Evolutionary conservation across 2,888 invertebrate species (phyloP).

Genomic region (Acleris emargana): DNA sequence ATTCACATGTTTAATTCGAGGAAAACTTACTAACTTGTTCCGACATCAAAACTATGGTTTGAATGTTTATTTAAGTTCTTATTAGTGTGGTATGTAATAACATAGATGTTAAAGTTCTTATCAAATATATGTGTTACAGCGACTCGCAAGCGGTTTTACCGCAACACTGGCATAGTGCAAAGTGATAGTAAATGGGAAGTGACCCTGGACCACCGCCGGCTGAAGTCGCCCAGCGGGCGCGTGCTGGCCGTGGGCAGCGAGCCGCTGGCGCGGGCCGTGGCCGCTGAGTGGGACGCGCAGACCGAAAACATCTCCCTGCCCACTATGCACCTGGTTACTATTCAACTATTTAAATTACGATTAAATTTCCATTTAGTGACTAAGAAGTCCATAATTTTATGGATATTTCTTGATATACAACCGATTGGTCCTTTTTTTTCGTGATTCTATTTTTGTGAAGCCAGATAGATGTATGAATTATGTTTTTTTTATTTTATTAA

Average conservation of each 20-base stretch:
- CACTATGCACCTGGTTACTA: constrained; percentile 93
- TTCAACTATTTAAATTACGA: background rate
- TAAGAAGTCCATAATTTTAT: too few species aligned
- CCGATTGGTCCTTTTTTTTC: too few species aligned
- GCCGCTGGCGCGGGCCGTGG: constrained; percentile 95
- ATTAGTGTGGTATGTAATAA: background rate
- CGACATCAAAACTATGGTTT: constrained; percentile 61
- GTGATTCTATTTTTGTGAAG: too few species aligned
- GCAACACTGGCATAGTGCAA: constrained; percentile 87
- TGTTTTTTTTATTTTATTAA: too few species aligned
- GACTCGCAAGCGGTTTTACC: constrained; percentile 88
- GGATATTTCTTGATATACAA: too few species aligned
- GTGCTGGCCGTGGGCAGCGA: constrained; percentile 91
- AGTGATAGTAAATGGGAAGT: constrained; percentile 91
- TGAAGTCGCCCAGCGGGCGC: constrained; percentile 95
- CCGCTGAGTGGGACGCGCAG: constrained; percentile 97
- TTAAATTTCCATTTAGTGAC: too few species aligned
- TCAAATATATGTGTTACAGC: constrained; percentile 52
- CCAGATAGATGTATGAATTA: too few species aligned
- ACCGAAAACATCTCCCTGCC: constrained; percentile 89
- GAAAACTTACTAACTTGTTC: constrained; percentile 47
- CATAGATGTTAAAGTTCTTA: background rate
- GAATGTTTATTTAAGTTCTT: constrained; percentile 16
- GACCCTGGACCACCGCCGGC: constrained; percentile 92
- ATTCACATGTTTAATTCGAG: constrained; percentile 45